A percentile compares a stretch with the other conserved stretches of the same genome.
These are phyloP conservation scores for Diplodus sargus DNA, from an alignment of 2,797 vertebrate species.

Conservation along the genomic window DNA sequence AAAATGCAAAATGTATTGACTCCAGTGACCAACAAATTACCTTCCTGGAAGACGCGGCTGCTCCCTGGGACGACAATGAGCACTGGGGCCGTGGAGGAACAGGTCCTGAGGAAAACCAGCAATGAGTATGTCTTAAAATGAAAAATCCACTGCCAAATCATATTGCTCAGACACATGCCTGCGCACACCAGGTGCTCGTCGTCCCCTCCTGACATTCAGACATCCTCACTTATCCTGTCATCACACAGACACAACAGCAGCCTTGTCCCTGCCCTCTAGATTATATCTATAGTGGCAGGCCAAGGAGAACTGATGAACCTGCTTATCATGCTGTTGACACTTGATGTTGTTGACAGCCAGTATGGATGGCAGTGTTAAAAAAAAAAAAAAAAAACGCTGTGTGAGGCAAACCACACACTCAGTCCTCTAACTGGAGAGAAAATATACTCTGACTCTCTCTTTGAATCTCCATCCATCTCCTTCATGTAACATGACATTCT, in stretches of 20 bases:
- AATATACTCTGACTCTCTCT: background rate
- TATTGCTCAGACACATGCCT: conserved; percentile 36
- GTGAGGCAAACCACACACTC: background rate
- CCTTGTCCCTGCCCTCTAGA: conserved; percentile 64
- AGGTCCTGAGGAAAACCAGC: background rate
- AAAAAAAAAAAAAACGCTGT: background rate
- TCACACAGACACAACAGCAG: conserved; percentile 50
- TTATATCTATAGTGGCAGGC: conserved; percentile 52
- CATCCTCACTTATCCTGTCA: conserved; percentile 72
- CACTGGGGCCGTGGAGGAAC: background rate
- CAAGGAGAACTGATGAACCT: conserved; percentile 61
- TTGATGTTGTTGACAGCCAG: conserved; percentile 52
- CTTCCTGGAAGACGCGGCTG: conserved; percentile 1
- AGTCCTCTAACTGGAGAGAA: background rate
- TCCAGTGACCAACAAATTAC: conserved; percentile 42
- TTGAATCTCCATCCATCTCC: background rate
- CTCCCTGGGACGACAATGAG: background rate
- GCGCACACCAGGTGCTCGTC: conserved; percentile 47
- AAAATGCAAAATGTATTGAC: conserved; percentile 50
- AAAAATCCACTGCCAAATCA: conserved; percentile 23
- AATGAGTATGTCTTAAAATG: conserved; percentile 34
- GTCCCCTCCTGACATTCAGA: conserved; percentile 63
- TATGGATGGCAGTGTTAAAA: conserved; percentile 3
- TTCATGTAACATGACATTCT: background rate
- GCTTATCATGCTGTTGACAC: conserved; percentile 62